Base-by-base conservation (phyloP, 2,888 invertebrate genomes). In the Hydrotaea cyrtoneurina region DNA sequence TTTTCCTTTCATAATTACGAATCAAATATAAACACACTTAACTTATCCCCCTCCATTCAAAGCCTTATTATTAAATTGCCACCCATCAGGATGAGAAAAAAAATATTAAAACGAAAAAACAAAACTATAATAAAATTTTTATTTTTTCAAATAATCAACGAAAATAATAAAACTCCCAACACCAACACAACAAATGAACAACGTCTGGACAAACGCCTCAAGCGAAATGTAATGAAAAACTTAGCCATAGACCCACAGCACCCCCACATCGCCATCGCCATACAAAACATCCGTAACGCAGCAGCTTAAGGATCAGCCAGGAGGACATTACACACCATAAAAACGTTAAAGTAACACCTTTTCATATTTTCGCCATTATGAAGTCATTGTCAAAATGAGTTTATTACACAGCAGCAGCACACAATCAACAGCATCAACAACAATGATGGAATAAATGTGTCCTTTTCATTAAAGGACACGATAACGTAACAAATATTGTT, bases 341-440 rank as follows among this genome's bases (percentile, higher is more conserved):
- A 83, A 62, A 73, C 55, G 26, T 71, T 21, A 83, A 75, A 80
- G 80, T 87, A 90, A 90, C 91, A 91, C 91, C 90, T 90, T 91
- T 90, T 90, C 90, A 90, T 90, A 89, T 90, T 90, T 90, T 89
- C 17, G 43, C 46, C 89, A 90, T 91, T 90, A 91, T 88, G 88
- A 89, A 90, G 87, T 90, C 89, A 88, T 89, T 89, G 87, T 86
- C 88, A 86, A 88, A 89, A 89, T 81, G 79, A 85, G 76, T 85
- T 85, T 81, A 88, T 90, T 90, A 90, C 89, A 78, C 62, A 57
- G 55, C 21, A n/a, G 55, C 79, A 74, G 46, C 43, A 36, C 7
- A 75, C 55, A 50, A 72, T 50, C 62, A 50, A 72, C 87, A 89
- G 88, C 88, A 88, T 79, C 72, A 43, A 86, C 78, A 75, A 59